A percentile compares a stretch with the other conserved stretches of the same genome.
These are phyloP conservation scores for Synanthedon vespiformis DNA, from an alignment of 2,888 invertebrate genomes.

Conservation along the genomic window DNA sequence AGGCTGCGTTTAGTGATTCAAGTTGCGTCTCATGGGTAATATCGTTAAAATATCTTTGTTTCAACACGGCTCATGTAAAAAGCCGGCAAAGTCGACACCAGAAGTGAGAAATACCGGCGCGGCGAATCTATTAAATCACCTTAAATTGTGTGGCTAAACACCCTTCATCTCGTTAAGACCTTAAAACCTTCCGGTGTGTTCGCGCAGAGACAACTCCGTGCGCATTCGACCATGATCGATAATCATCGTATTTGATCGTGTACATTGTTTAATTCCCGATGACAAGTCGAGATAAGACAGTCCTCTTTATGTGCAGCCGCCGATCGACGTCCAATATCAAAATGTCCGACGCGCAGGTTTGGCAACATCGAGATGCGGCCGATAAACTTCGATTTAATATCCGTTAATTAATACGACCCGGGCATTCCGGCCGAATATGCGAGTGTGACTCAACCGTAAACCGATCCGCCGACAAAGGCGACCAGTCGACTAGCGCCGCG, in stretches of 20 bases:
- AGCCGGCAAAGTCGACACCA: conserved; percentile 39
- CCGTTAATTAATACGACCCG: conserved; percentile 68
- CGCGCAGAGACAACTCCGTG: conserved; percentile 22
- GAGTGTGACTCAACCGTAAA: conserved; percentile 60
- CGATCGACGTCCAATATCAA: conserved; percentile 42
- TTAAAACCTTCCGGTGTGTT: conserved; percentile 17
- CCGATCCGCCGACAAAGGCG: conserved; percentile 63
- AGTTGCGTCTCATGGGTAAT: conserved; percentile 61
- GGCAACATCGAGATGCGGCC: conserved; percentile 63
- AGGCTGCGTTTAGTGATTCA: conserved; percentile 61
- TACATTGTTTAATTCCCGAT: conserved; percentile 63
- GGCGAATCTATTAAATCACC: conserved; percentile 42
- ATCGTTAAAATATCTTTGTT: conserved; percentile 70
- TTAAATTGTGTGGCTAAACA: conserved; percentile 37
- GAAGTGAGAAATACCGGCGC: conserved; percentile 62
- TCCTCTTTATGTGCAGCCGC: conserved; percentile 35
- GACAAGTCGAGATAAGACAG: conserved; percentile 57
- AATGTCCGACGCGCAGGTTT: conserved; percentile 59
- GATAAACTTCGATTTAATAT: conserved; percentile 69
- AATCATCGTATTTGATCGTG: conserved; percentile 57
- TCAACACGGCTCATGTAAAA: conserved; percentile 58
- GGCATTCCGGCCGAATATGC: conserved; percentile 58
- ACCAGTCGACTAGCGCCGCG: conserved; percentile 48
- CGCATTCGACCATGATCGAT: conserved; percentile 26
- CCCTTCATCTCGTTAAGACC: conserved; percentile 23